Conservation (phyloP, 2,888 invertebrate species). For the Drosophila longiperda region DNA sequence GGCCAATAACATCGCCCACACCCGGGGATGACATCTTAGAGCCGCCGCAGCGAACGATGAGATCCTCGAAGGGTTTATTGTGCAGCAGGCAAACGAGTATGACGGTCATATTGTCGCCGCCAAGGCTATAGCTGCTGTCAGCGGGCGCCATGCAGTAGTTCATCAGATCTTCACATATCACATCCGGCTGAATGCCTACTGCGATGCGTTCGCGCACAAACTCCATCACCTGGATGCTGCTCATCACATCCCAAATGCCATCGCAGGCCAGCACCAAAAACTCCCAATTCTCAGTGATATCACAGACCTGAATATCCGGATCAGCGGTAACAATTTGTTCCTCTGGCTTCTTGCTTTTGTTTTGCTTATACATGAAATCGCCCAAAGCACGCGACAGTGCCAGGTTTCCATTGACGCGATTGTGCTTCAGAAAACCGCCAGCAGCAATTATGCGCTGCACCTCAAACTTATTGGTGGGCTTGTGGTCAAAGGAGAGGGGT, state of each 20-base stretch:
- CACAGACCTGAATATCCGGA: conserved; percentile 94
- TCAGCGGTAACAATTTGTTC: conserved; percentile 99
- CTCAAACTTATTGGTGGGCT: conserved; percentile 95
- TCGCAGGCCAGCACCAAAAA: conserved; percentile 98
- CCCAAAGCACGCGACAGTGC: conserved; percentile 98
- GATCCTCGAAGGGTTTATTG: conserved; percentile 82
- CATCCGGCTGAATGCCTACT: conserved; percentile 93
- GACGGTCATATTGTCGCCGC: conserved; percentile 99
- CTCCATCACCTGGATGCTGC: conserved; percentile 95
- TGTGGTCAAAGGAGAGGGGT: conserved; percentile 95
- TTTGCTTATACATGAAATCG: conserved; percentile 98
- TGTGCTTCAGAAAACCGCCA: conserved; percentile 98
- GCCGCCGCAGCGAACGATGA: conserved; percentile 77
- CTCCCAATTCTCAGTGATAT: conserved; percentile 94
- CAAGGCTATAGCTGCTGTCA: conserved; percentile 96
- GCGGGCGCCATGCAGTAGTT: conserved; percentile 97
- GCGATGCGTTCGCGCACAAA: conserved; percentile 94
- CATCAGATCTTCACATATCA: conserved; percentile 98
- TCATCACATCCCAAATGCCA: conserved; percentile 99
- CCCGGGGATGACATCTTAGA: neutral
- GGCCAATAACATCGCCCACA: conserved; percentile 54
- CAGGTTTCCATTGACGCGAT: conserved; percentile 98
- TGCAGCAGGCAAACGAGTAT: conserved; percentile 91
- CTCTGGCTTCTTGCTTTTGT: conserved; percentile 92
- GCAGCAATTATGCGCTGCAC: conserved; percentile 94